Evolutionary conservation across 2,888 invertebrate species (phyloP).

Genomic region (Ramazzottius varieornatus): DNA sequence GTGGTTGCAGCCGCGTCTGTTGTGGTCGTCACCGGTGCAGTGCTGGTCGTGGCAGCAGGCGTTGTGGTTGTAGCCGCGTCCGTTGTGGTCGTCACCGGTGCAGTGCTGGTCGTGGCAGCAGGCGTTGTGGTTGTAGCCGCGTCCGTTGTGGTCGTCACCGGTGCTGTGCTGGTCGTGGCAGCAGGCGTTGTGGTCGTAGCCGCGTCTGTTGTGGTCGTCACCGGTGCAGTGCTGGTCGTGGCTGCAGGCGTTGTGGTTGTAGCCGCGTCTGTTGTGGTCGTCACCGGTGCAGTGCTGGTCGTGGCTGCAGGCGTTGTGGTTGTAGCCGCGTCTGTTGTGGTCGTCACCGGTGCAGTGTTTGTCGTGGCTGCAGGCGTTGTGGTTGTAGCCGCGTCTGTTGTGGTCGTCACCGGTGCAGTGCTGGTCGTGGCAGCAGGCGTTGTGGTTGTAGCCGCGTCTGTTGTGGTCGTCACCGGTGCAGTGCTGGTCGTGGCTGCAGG

Average conservation of each 20-base stretch:
- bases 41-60: background rate
- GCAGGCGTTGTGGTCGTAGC: background rate
- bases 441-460: conserved; percentile 6
- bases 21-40: background rate
- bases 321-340: conserved; percentile 1
- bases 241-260: background rate
- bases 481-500: background rate
- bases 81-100: conserved; percentile 3
- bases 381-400: background rate
- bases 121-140: conserved; percentile 5
- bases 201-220: conserved; percentile 3
- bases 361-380: background rate
- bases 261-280: conserved; percentile 1
- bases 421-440: background rate
- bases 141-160: background rate
- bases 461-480: background rate
- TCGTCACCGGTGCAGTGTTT: background rate
- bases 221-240: conserved; percentile 4
- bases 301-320: conserved; percentile 5
- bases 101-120: conserved; percentile 4
- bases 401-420: background rate
- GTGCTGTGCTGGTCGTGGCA: background rate
- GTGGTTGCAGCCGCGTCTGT: background rate
- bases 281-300: conserved; percentile 7
- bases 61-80: background rate